phyloP scores from a whole-genome alignment of 1,140 invertebrate species.

The Sogatella furcifera region DNA sequence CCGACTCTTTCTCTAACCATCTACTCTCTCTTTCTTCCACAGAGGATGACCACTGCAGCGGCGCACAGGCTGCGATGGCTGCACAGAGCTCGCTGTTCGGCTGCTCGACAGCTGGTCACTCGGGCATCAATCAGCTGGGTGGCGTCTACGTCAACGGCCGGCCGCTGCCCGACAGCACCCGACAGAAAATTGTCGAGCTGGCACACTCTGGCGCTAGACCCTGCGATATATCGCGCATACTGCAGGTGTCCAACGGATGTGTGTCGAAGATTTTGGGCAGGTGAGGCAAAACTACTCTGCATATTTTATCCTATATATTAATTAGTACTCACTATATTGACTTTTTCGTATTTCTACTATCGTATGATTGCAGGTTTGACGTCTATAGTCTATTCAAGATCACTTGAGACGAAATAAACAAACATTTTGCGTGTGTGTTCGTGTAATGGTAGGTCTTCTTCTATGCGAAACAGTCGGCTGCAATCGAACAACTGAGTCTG shows the following conservation, averaged over 20 bases:
- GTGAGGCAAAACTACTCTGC: too few species aligned
- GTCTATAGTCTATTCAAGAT: too few species aligned
- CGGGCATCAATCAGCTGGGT: slow-evolving; percentile 95
- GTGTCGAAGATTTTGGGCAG: slow-evolving; percentile 92
- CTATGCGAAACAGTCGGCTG: too few species aligned
- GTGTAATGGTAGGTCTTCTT: too few species aligned
- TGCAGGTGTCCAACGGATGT: slow-evolving; percentile 93
- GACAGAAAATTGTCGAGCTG: slow-evolving; percentile 96
- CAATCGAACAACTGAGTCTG: too few species aligned
- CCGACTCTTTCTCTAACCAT: not conserved
- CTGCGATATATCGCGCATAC: slow-evolving; percentile 95
- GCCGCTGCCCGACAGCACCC: slow-evolving; percentile 89
- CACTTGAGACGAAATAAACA: too few species aligned
- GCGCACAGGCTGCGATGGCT: slow-evolving; percentile 20
- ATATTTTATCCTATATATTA: too few species aligned
- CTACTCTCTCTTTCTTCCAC: not conserved
- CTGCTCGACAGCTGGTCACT: slow-evolving; percentile 76
- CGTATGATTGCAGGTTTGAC: too few species aligned
- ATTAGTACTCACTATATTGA: too few species aligned
- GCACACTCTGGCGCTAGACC: slow-evolving; percentile 93
- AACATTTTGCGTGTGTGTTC: too few species aligned
- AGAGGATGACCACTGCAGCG: slow-evolving; percentile 18
- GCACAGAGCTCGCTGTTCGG: slow-evolving; percentile 47
- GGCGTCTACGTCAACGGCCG: slow-evolving; percentile 97
- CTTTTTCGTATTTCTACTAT: too few species aligned